These are phyloP conservation scores for Hypsopygia costalis DNA, from an alignment of 2,888 invertebrate genomes.

Conservation along the genomic window DNA sequence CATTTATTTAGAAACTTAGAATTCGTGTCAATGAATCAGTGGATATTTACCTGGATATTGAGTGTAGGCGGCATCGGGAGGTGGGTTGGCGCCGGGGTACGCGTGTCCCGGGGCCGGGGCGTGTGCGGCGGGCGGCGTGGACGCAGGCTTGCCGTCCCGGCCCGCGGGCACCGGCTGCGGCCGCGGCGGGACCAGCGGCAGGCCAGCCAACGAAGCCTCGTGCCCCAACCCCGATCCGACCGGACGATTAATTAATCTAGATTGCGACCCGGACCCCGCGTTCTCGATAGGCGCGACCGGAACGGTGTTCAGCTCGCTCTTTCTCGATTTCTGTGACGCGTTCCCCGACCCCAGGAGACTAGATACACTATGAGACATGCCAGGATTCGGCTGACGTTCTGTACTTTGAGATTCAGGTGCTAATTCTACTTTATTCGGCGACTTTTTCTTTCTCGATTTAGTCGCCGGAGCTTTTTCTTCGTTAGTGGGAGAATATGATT, in stretches of 20 bases:
- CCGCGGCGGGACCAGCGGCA: constrained; percentile 18
- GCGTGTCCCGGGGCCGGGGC: constrained; percentile 35
- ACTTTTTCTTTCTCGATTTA: constrained; percentile 67
- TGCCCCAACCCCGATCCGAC: no score
- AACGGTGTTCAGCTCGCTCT: constrained; percentile 31
- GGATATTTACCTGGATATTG: constrained; percentile 72
- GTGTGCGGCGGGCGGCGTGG: constrained; percentile 27
- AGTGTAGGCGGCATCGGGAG: constrained; percentile 55
- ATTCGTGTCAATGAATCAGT: no score
- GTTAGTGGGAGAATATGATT: constrained; percentile 66
- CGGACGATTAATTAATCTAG: no score
- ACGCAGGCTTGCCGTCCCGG: constrained; percentile 1
- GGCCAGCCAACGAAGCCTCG: no score
- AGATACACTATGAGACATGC: constrained; percentile 70
- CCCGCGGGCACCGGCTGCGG: constrained; percentile 22
- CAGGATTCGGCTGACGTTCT: constrained; percentile 30
- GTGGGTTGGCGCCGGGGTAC: constrained; percentile 42
- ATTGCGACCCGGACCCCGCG: constrained; percentile 9
- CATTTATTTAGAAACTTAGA: no score
- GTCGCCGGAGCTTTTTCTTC: constrained; percentile 50
- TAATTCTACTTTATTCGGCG: constrained; percentile 52
- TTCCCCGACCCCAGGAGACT: constrained; percentile 51
- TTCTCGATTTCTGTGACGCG: constrained; percentile 30
- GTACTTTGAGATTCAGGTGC: constrained; percentile 40
- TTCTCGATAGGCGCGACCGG: constrained; percentile 36